Percentiles rank a stretch among this genome's conserved stretches.
Evolutionary conservation across 2,888 invertebrate genomes (phyloP).

Genomic region (Salticus scenicus): DNA sequence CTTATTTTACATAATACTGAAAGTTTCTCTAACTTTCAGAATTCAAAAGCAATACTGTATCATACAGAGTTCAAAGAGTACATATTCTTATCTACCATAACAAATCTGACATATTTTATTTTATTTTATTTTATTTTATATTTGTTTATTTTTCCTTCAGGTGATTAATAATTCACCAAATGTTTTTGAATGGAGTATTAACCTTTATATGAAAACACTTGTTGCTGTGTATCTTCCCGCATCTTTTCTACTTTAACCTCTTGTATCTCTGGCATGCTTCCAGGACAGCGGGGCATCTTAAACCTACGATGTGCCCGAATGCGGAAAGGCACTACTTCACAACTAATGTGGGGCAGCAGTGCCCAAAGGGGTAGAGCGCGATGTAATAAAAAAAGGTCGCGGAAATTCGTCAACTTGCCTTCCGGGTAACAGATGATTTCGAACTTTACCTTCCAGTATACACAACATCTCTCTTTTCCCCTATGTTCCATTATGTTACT

Average conservation of each 20-base stretch:
- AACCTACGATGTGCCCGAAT: slow-evolving; percentile 15
- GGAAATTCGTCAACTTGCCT: slow-evolving; percentile 12
- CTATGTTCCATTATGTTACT: not conserved
- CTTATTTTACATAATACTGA: too few relatives aligned
- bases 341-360: slow-evolving; percentile 27
- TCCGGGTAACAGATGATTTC: not conserved
- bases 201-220: too few relatives aligned
- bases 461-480: not conserved
- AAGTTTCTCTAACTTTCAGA: too few relatives aligned
- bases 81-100: too few relatives aligned
- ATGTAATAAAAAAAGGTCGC: not conserved
- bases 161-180: too few relatives aligned
- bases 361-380: slow-evolving; percentile 19
- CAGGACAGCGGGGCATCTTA: not conserved
- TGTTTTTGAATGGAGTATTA: too few relatives aligned
- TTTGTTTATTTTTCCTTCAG: too few relatives aligned
- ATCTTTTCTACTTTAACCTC: not conserved
- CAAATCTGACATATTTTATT: too few relatives aligned
- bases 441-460: not conserved
- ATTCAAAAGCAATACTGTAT: too few relatives aligned
- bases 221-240: not conserved
- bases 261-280: slow-evolving; percentile 3
- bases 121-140: too few relatives aligned
- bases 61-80: too few relatives aligned
- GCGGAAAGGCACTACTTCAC: slow-evolving; percentile 22